A percentile compares a stretch with the other conserved stretches of the same genome.
These are phyloP conservation scores for Chromis chromis DNA, from an alignment of 2,797 vertebrate species.

Conservation along the genomic window DNA sequence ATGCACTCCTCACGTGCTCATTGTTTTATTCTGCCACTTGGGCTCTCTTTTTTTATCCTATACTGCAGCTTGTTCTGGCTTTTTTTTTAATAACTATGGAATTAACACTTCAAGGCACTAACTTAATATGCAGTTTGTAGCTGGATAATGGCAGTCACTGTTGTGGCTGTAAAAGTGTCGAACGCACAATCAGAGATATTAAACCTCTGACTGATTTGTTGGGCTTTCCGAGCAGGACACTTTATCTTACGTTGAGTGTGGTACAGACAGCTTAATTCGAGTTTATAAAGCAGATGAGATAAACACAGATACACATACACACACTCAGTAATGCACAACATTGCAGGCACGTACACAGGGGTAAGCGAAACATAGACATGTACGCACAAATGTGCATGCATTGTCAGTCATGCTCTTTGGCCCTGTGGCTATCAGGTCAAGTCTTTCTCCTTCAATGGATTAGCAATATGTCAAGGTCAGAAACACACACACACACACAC, in stretches of 20 bases:
- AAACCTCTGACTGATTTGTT: constrained; percentile 66
- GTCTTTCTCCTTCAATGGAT: constrained; percentile 70
- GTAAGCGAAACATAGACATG: constrained; percentile 28
- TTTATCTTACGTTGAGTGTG: constrained; percentile 53
- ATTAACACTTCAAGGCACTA: constrained; percentile 46
- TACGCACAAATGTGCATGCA: constrained; percentile 57
- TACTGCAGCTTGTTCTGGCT: constrained; percentile 35
- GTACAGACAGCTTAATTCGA: constrained; percentile 43
- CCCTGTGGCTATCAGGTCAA: constrained; percentile 66
- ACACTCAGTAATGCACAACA: constrained; percentile 29
- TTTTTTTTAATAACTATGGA: constrained; percentile 58
- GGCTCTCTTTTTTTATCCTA: not conserved
- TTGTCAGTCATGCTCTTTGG: constrained; percentile 64
- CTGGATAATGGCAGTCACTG: constrained; percentile 63
- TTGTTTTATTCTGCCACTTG: constrained; percentile 29
- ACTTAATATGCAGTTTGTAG: constrained; percentile 62
- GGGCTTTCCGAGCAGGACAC: constrained; percentile 45
- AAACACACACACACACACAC: constrained; percentile 24
- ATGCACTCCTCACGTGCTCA: constrained; percentile 11
- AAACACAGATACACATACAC: constrained; percentile 32
- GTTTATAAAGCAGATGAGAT: constrained; percentile 52
- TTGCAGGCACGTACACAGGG: constrained; percentile 29
- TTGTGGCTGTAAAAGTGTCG: constrained; percentile 57
- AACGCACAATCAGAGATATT: constrained; percentile 55
- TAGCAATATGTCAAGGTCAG: constrained; percentile 71